Base-by-base conservation (phyloP, 2,888 invertebrate species). In the Agrilus cyanescens region DNA sequence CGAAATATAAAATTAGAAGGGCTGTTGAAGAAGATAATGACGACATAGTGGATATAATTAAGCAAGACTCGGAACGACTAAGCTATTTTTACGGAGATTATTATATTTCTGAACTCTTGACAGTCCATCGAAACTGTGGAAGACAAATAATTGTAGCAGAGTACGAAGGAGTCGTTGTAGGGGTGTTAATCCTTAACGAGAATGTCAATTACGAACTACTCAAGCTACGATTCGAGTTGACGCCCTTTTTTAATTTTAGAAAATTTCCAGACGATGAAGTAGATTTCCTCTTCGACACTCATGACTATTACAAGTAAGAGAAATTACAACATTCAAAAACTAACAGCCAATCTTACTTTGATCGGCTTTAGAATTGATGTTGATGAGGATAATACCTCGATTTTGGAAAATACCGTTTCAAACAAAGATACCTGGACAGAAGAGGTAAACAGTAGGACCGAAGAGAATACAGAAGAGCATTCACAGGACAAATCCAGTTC, bases 11-110 rank as follows among this genome's bases (percentile, higher is more conserved):
- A 53, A 70, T 77, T 43, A 64, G 78, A n/a, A 62, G 69, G 32
- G 78, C 77, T 39, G 82, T 85, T 1, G 78, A 82, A 51, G 82
- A 82, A 66, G 85, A 85, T 51, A 82, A 85, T 55, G 84, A 85
- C 51, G 82, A 84, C 48, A 66, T 85, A 40, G 70, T 81, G 2
- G 70, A 75, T 10, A 69, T 85, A 38, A 66, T 84, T 32, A 70
- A 78, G 44, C 61, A 61, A 1, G 70, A 72, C 40, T 70, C 73
- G n/a, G 63, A 70, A 1, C 57, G 65, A 12, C 52, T 82, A 20
- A 68, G 69, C 14, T 60, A 71, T 37, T 47, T 73, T 2, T 78
- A 80, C 52, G 83, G 83, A 0, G 72, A 78, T 10, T 82, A 67
- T 58, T 83, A 79, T 52, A 72, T 84, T 3, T 79, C 81, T 38